phyloP scores from a whole-genome alignment of 2,888 invertebrate genomes.

The Eubasilissa splendida region DNA sequence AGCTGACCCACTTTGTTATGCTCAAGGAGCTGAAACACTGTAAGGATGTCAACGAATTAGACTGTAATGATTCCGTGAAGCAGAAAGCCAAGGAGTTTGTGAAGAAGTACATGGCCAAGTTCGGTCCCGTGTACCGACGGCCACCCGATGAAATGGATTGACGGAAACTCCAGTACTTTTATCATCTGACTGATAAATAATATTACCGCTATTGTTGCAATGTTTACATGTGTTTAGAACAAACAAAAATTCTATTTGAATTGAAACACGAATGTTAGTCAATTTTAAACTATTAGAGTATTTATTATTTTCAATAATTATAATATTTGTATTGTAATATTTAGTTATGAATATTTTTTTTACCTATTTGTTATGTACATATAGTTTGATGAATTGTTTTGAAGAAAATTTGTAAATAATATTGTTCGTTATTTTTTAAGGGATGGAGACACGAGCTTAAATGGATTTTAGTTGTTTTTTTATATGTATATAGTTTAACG shows the following conservation, averaged over 20 bases:
- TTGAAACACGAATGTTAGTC: conserved; percentile 28
- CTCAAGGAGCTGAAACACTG: conserved; percentile 95
- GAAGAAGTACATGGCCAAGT: conserved; percentile 96
- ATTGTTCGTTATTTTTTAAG: conserved; percentile 27
- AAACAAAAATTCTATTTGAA: conserved; percentile 11
- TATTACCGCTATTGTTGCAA: conserved; percentile 2
- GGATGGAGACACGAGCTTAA: conserved; percentile 18
- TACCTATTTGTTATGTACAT: conserved; percentile 39
- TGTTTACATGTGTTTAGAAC: not conserved
- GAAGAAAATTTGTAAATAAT: conserved; percentile 31
- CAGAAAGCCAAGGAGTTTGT: conserved; percentile 96
- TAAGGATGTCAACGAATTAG: conserved; percentile 86
- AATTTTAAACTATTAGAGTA: conserved; percentile 43
- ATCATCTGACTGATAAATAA: conserved; percentile 31
- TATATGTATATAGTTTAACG: conserved; percentile 28
- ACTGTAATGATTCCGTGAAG: conserved; percentile 92
- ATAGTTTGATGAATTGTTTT: not conserved
- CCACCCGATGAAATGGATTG: conserved; percentile 78
- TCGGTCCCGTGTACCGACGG: conserved; percentile 84
- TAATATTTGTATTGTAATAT: conserved; percentile 12
- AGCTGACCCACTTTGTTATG: conserved; percentile 97
- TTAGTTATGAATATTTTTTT: conserved; percentile 40
- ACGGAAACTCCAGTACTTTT: conserved; percentile 11
- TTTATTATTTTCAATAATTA: conserved; percentile 38
- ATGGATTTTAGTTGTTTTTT: conserved; percentile 21